Percentiles rank a stretch among this genome's conserved stretches.
phyloP scores from a whole-genome alignment of 2,113 vertebrate genomes.

The Barnardius zonarius region DNA sequence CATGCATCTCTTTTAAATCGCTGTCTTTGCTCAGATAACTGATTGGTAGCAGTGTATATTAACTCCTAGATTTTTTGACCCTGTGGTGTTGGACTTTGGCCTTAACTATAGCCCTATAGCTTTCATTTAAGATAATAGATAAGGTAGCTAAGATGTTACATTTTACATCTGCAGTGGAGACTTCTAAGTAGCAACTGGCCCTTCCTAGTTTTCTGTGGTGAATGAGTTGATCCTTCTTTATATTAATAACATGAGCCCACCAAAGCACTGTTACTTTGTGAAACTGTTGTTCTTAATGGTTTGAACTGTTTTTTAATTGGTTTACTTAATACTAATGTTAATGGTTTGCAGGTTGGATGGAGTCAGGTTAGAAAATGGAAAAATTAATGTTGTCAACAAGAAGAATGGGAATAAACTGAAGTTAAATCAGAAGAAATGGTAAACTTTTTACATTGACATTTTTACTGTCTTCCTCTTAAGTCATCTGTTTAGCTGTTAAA shows the following conservation, averaged over 20 bases:
- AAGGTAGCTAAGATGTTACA: neutral
- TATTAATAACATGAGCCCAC: neutral
- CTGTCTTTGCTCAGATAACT: neutral
- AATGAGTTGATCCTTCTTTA: neutral
- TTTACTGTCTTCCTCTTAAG: neutral
- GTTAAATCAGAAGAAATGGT: slow-evolving; percentile 88
- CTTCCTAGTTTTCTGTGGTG: neutral
- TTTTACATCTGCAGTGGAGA: neutral
- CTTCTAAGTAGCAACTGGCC: neutral
- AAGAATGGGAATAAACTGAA: slow-evolving; percentile 84
- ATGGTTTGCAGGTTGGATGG: slow-evolving; percentile 84
- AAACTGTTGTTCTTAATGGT: neutral
- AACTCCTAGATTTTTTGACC: neutral
- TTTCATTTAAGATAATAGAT: neutral
- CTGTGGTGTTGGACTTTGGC: neutral
- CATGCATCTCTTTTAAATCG: neutral
- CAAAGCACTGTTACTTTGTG: neutral
- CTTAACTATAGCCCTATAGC: neutral
- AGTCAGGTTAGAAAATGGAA: slow-evolving; percentile 88
- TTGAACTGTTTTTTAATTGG: neutral
- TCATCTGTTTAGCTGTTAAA: neutral
- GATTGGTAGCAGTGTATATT: accelerated
- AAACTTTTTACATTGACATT: neutral
- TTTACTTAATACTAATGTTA: neutral
- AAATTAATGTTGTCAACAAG: slow-evolving; percentile 82